phyloP scores from a whole-genome alignment of 2,888 invertebrate genomes.

The Proisotoma minuta region DNA sequence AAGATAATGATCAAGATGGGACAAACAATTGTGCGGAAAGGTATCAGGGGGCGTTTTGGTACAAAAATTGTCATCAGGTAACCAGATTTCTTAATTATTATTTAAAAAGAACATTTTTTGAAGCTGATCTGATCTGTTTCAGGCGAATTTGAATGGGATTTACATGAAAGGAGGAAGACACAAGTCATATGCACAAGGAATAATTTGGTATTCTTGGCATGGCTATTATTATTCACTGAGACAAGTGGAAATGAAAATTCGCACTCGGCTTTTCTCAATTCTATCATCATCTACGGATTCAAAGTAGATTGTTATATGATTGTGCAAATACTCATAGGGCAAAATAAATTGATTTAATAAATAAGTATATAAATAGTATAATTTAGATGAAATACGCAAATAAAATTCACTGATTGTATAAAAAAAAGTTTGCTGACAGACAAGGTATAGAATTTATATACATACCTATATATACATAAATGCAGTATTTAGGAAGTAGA shows the following conservation, averaged over 20 bases:
- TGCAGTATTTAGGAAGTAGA: no score
- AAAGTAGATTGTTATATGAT: not conserved
- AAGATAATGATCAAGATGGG: conserved; percentile 41
- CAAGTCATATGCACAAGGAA: conserved; percentile 42
- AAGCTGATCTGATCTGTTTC: conserved; percentile 1
- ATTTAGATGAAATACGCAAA: no score
- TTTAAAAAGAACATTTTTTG: not conserved
- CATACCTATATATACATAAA: no score
- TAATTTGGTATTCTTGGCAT: conserved; percentile 49
- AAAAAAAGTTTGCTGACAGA: no score
- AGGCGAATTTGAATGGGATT: conserved; percentile 49
- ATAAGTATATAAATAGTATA: no score
- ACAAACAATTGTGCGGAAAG: conserved; percentile 36
- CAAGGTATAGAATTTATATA: no score
- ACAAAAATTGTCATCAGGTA: conserved; percentile 44
- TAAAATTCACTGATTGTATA: no score
- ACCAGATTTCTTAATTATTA: not conserved
- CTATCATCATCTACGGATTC: not conserved
- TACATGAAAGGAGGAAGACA: conserved; percentile 46
- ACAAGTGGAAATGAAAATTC: conserved; percentile 48
- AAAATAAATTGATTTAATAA: no score
- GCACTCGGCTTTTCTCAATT: conserved; percentile 30
- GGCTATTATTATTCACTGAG: conserved; percentile 49
- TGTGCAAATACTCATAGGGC: no score
- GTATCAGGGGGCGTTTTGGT: conserved; percentile 44